Evolutionary conservation across 2,113 vertebrate species (phyloP), one percentile per base, ranked within the genome.

Genomic region (Eretmochelys imbricata): DNA sequence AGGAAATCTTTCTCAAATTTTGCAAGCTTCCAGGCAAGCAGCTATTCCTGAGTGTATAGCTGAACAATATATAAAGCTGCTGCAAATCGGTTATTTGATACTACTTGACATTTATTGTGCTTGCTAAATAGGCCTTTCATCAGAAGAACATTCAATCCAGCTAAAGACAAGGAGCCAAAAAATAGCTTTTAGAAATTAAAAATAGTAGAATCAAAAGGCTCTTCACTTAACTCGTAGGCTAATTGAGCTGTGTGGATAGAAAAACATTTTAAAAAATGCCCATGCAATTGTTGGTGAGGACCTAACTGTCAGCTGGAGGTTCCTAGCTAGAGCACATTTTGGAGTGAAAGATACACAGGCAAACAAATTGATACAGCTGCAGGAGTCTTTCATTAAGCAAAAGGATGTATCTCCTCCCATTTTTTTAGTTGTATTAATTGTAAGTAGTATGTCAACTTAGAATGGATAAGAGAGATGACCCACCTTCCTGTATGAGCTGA

Each of bases 171-270:
- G 7, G 1, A 78, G 3, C 11, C 6, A 51, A 92, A 96, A 88
- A 53, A 0, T 46, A 94, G 7, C 22, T 94, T 88, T 95, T 38
- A 85, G 22, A 92, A 93, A 90, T 89, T 89, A 89, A 89, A 97
- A 53, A 5, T 20, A 27, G 16, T 85, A 80, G 82, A 93, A 55
- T 35, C 8, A 27, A 89, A 92, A 88, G 27, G 1, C 8, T 88
- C 29, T 84, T 48, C 19, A 62, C 22, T 95, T 92, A 86, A 92
- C 20, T 82, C 89, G 48, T 85, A 89, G 75, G n/a, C 14, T 50
- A 94, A 10, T 48, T 24, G 31, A 94, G 5, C 19, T 82, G 6
- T 84, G 27, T 55, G 46, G 57, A 85, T 35, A 76, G 27, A 87
- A 95, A 85, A 92, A 2, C 17, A 55, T 9, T n/a, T n/a, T 4